Evolutionary conservation across 2,888 invertebrate genomes (phyloP).

Genomic region (Lepidochrysops patricia): DNA sequence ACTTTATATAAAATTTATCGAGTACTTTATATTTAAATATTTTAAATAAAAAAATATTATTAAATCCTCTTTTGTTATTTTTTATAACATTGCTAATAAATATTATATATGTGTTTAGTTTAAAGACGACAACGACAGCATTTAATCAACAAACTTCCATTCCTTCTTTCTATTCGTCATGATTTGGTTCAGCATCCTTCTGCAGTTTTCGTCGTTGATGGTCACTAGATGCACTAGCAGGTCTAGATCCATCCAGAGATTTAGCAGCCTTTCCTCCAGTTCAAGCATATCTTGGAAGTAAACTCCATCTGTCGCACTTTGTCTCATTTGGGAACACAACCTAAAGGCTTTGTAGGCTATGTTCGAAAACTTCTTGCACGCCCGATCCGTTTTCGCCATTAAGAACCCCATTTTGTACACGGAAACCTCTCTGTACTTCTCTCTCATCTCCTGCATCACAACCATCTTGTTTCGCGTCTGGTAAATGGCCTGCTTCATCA

Average conservation of each 20-base stretch:
- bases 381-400: constrained; percentile 39
- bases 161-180: constrained; percentile 23
- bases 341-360: constrained; percentile 28
- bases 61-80: too few species aligned
- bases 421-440: constrained; percentile 25
- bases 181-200: constrained; percentile 20
- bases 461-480: constrained; percentile 42
- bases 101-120: too few species aligned
- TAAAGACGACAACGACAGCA: too few species aligned
- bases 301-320: not conserved
- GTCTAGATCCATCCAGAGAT: constrained; percentile 39
- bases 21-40: too few species aligned
- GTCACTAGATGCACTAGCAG: constrained; percentile 34
- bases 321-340: constrained; percentile 23
- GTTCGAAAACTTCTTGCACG: constrained; percentile 31
- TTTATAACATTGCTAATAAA: too few species aligned
- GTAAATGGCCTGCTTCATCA: constrained; percentile 49
- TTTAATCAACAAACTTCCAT: constrained; percentile 33
- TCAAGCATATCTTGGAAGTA: constrained; percentile 27
- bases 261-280: constrained; percentile 31
- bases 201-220: constrained; percentile 30
- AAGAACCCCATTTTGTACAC: constrained; percentile 51
- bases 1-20: too few species aligned
- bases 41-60: too few species aligned
- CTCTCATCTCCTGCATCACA: constrained; percentile 37